Base-by-base conservation (phyloP, 2,113 vertebrate species). In the Xiphophorus couchianus region DNA sequence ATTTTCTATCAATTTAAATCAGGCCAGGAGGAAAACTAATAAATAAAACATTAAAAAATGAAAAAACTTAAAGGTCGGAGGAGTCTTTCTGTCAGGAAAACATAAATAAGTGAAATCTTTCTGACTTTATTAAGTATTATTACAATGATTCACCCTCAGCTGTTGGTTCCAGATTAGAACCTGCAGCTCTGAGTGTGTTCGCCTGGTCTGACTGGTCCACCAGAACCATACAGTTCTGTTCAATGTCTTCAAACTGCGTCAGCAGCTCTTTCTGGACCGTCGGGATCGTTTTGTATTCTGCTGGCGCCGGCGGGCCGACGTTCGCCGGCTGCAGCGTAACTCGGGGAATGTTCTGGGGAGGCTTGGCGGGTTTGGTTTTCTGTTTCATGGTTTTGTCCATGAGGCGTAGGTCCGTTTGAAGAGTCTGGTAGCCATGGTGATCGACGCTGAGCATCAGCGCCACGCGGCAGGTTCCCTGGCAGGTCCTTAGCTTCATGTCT, bases 401-500 rank as follows among this genome's bases (percentile, higher is more conserved):
- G 31, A 61, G 37, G 9, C 73, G 64, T 64, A 90, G 48, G 64
- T 86, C 61, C 12, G 62, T 33, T 14, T 28, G 63, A n/a, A 93
- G 81, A 0, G 9, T 8, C 28, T 66, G 33, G 14, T 85, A 88
- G 33, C 31, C 17, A 9, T 25, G 15, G 2, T 77, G 81, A 82
- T 90, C 77, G 2, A 90, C 27, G 0, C 28, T 27, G 84, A 92
- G 89, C 1, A 71, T 71, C 3, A 81, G 29, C 25, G 60, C 77
- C 4, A 69, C 78, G 12, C 30, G 70, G 66, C 95, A 95, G 33
- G 94, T 93, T 0, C 95, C 94, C 1, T 5, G 39, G 64, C 95
- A 95, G 27, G 91, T 42, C 60, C 92, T 84, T 15, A 95, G 81
- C 81, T 89, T 93, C 39, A 95, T 91, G 80, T 93, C 93, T 62